phyloP scores from a whole-genome alignment of 1,140 invertebrate species.

The silkworm (Bombyx mori) region ASM3026992v2 NC_085111.1:14045001-14045500 shows the following conservation, averaged over 20 bases:
- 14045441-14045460: conserved; percentile 29
- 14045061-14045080: too few species aligned
- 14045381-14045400: conserved; percentile 12
- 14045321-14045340: conserved; percentile 31
- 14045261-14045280: not conserved
- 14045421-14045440: conserved; percentile 24
- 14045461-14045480: conserved; percentile 35
- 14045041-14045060: too few species aligned
- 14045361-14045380: conserved; percentile 25
- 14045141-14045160: too few species aligned
- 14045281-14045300: conserved; percentile 20
- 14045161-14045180: too few species aligned
- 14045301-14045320: conserved; percentile 18
- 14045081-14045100: too few species aligned
- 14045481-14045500: not conserved
- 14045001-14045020: too few species aligned
- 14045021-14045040: too few species aligned
- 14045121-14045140: too few species aligned
- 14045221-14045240: too few species aligned
- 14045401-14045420: conserved; percentile 21
- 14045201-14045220: too few species aligned
- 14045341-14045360: conserved; percentile 39
- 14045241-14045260: not conserved
- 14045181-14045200: too few species aligned
- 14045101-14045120: too few species aligned